Conservation (phyloP, 1,140 invertebrate genomes). For the Drosophila hydei region DNA sequence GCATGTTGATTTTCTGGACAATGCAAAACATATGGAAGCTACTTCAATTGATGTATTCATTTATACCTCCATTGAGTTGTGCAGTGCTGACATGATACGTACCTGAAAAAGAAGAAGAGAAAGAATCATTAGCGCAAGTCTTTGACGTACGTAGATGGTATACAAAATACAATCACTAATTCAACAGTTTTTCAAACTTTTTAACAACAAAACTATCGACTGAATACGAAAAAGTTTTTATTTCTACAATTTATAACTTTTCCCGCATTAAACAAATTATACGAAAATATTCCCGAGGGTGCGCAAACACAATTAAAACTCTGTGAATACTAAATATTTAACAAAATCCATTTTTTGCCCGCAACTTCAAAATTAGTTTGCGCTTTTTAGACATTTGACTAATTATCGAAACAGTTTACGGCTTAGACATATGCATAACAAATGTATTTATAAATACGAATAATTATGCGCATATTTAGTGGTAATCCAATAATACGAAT, state of each 20-base stretch:
- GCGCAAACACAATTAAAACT: not conserved
- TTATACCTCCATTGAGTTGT: constrained; percentile 18
- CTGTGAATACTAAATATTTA: not conserved
- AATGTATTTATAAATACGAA: constrained; percentile 19
- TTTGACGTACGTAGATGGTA: too few relatives aligned
- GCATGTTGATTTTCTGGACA: constrained; percentile 28
- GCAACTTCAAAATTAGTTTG: constrained; percentile 12
- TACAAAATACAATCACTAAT: too few relatives aligned
- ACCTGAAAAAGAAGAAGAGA: constrained; percentile 54
- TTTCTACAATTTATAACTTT: constrained; percentile 1
- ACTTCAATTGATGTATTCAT: not conserved
- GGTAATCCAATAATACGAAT: constrained; percentile 12
- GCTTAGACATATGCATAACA: constrained; percentile 19
- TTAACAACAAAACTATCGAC: not conserved
- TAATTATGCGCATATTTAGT: constrained; percentile 20
- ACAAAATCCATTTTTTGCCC: not conserved
- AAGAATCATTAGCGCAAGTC: not conserved
- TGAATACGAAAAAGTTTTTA: not conserved
- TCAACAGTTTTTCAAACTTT: not conserved
- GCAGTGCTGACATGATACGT: constrained; percentile 27
- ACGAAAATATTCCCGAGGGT: not conserved
- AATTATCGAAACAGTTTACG: constrained; percentile 37
- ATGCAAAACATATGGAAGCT: constrained; percentile 3
- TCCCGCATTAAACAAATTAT: not conserved
- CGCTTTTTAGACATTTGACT: constrained; percentile 17